Conservation (phyloP, 2,888 invertebrate genomes). For the Drosophila fulvimacula region DNA sequence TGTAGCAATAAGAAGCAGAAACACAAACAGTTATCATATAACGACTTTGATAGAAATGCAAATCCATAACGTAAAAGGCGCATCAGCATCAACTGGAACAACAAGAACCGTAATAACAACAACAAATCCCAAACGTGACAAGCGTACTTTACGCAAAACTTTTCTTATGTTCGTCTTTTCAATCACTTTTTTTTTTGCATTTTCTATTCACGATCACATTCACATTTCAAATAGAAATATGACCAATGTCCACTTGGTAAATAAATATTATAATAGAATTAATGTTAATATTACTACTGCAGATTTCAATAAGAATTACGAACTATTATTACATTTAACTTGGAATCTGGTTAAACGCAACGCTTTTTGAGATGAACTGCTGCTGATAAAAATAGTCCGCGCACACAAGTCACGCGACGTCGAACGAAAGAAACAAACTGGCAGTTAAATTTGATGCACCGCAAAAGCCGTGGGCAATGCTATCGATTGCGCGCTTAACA, state of each 20-base stretch:
- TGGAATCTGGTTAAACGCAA: neutral
- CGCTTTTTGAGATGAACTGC: slow-evolving; percentile 25
- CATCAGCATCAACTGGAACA: slow-evolving; percentile 5
- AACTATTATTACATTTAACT: neutral
- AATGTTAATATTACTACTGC: neutral
- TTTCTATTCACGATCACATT: slow-evolving; percentile 35
- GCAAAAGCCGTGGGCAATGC: slow-evolving; percentile 8
- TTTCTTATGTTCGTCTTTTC: slow-evolving; percentile 11
- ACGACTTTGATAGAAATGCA: slow-evolving; percentile 22
- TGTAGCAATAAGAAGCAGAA: slow-evolving; percentile 29
- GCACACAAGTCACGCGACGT: slow-evolving; percentile 39
- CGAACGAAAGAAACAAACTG: slow-evolving; percentile 46
- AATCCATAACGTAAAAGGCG: slow-evolving; percentile 32
- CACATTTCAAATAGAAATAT: neutral
- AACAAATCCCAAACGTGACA: slow-evolving; percentile 13
- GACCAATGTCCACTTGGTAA: neutral
- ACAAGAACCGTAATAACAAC: slow-evolving; percentile 4
- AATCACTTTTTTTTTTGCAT: slow-evolving; percentile 33
- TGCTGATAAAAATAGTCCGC: slow-evolving; percentile 36
- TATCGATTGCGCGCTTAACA: slow-evolving; percentile 14
- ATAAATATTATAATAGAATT: neutral
- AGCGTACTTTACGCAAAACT: slow-evolving; percentile 13
- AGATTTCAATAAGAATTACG: neutral
- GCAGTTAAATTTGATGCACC: slow-evolving; percentile 41
- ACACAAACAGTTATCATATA: slow-evolving; percentile 45